phyloP scores from a whole-genome alignment of 2,888 invertebrate genomes.

The Cyclophora punctaria region DNA sequence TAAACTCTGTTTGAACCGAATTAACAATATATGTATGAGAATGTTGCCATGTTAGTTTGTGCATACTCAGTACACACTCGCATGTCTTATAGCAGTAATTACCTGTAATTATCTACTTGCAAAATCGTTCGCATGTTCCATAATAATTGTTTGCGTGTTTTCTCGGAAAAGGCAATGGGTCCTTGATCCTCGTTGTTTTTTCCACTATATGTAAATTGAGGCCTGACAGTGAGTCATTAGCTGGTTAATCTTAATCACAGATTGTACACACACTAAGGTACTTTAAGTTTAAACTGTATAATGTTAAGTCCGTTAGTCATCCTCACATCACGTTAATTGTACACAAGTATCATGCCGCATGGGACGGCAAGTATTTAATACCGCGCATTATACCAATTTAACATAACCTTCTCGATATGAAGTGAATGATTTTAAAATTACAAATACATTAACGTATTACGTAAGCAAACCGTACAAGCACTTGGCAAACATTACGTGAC shows the following conservation, averaged over 20 bases:
- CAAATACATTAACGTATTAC: no score
- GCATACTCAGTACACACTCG: no score
- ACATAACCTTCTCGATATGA: no score
- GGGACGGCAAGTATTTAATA: no score
- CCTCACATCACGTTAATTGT: no score
- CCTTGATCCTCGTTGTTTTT: constrained; percentile 34
- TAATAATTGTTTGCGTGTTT: constrained; percentile 30
- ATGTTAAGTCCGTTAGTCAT: constrained; percentile 5
- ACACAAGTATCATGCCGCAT: no score
- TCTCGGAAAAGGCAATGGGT: constrained; percentile 29
- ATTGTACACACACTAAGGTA: constrained; percentile 28
- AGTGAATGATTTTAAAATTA: no score
- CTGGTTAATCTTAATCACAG: constrained; percentile 30
- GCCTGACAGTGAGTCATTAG: constrained; percentile 41
- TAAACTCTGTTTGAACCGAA: constrained; percentile 1
- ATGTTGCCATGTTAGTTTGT: neutral
- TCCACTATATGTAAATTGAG: constrained; percentile 43
- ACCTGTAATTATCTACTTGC: constrained; percentile 14
- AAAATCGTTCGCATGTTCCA: constrained; percentile 20
- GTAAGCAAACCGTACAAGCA: no score
- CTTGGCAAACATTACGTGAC: no score
- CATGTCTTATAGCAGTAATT: neutral
- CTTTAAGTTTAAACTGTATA: constrained; percentile 12
- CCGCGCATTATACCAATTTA: no score
- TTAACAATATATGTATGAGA: constrained; percentile 1